A percentile compares a stretch with the other conserved stretches of the same genome.
phyloP scores from a whole-genome alignment of 2,888 invertebrate species.

The Notodonta ziczac region DNA sequence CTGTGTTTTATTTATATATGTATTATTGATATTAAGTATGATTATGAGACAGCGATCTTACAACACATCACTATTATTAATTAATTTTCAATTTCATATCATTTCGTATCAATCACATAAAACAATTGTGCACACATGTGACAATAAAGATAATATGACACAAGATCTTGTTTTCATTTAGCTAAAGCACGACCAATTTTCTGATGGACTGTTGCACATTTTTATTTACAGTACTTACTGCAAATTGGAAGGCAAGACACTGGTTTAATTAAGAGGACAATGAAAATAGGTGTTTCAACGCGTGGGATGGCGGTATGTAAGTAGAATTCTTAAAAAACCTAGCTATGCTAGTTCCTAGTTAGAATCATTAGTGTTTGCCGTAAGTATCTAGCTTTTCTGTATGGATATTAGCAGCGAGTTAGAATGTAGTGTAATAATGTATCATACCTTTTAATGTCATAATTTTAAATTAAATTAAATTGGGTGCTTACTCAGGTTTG shows the following conservation, averaged over 20 bases:
- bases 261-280: not conserved
- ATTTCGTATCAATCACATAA: not conserved
- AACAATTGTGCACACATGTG: not conserved
- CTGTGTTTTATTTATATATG: too few relatives aligned
- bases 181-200: too few relatives aligned
- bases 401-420: too few relatives aligned
- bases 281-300: not conserved
- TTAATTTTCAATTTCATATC: not conserved
- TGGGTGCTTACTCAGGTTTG: too few relatives aligned
- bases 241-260: not conserved
- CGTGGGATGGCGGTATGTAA: not conserved
- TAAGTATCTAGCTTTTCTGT: too few relatives aligned
- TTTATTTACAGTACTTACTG: not conserved
- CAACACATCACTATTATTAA: too few relatives aligned
- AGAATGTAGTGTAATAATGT: not conserved
- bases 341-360: not conserved
- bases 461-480: too few relatives aligned
- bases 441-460: not conserved
- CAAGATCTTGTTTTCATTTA: not conserved
- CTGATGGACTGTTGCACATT: not conserved
- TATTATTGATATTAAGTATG: too few relatives aligned
- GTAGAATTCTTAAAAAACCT: not conserved
- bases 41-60: too few relatives aligned
- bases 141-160: not conserved
- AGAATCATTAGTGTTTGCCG: not conserved